These are phyloP conservation scores for Drosophila atripex DNA, from an alignment of 2,888 invertebrate genomes.

Conservation along the genomic window DNA sequence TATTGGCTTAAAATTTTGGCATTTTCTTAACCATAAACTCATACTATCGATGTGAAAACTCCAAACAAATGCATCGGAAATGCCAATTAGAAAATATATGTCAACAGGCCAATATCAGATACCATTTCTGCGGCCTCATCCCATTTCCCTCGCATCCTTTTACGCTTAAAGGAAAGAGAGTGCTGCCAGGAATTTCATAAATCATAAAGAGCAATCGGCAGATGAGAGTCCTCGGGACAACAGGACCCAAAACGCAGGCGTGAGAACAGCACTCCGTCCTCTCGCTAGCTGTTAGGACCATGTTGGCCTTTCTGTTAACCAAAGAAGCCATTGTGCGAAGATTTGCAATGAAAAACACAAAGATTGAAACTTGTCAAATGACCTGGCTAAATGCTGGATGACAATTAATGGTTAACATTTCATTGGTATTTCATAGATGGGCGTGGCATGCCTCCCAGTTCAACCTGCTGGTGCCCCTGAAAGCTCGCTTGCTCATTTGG, in stretches of 20 bases:
- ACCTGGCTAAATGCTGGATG: conserved; percentile 45
- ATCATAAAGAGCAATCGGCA: conserved; percentile 17
- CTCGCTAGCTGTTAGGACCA: conserved; percentile 51
- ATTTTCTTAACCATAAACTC: too few species aligned
- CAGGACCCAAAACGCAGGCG: conserved; percentile 58
- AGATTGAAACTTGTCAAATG: conserved; percentile 64
- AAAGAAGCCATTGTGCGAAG: conserved; percentile 39
- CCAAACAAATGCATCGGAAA: conserved; percentile 53
- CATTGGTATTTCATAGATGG: conserved; percentile 38
- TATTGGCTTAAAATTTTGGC: background rate
- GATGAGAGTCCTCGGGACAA: conserved; percentile 21
- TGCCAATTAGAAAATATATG: conserved; percentile 74
- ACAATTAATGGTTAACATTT: conserved; percentile 71
- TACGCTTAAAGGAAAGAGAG: conserved; percentile 16
- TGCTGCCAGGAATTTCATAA: conserved; percentile 24
- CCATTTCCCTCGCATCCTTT: background rate
- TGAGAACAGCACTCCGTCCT: conserved; percentile 9
- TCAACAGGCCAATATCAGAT: conserved; percentile 64
- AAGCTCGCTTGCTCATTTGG: conserved; percentile 20
- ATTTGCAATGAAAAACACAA: conserved; percentile 45
- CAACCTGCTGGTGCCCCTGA: conserved; percentile 1
- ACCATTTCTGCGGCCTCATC: conserved; percentile 13
- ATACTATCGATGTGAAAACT: conserved; percentile 9
- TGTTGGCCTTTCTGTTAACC: conserved; percentile 47
- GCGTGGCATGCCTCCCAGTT: conserved; percentile 10